A percentile compares a stretch with the other conserved stretches of the same genome.
phyloP scores from a whole-genome alignment of 2,888 invertebrate genomes.

The Epiblema foenella region DNA sequence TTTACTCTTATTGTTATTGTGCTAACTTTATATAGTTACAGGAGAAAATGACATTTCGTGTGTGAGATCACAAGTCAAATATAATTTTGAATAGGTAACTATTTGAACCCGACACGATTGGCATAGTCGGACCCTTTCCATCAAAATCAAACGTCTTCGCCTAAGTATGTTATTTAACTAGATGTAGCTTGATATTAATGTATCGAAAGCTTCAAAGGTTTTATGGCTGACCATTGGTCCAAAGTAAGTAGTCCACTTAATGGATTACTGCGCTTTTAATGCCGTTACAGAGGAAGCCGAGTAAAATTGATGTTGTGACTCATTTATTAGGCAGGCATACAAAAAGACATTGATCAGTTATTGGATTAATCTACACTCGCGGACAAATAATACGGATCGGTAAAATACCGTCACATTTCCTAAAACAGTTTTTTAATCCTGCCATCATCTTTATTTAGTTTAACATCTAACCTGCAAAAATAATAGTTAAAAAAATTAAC shows the following conservation, averaged over 20 bases:
- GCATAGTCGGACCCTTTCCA: background rate
- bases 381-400: too few species aligned
- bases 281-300: slow-evolving; percentile 1
- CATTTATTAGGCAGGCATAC: slow-evolving; percentile 5
- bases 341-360: background rate
- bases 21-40: too few species aligned
- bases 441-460: too few species aligned
- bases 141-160: background rate
- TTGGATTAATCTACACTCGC: background rate
- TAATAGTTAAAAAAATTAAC: too few species aligned
- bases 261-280: slow-evolving; percentile 36
- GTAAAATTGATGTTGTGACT: slow-evolving; percentile 24
- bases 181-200: slow-evolving; percentile 16
- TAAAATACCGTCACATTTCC: too few species aligned
- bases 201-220: slow-evolving; percentile 28
- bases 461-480: too few species aligned
- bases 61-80: too few species aligned
- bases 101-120: too few species aligned
- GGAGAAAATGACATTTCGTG: too few species aligned
- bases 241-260: slow-evolving; percentile 38
- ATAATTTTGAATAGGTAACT: too few species aligned
- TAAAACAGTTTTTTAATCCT: too few species aligned
- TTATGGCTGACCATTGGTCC: slow-evolving; percentile 20
- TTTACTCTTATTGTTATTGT: too few species aligned
- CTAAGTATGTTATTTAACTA: slow-evolving; percentile 16